Percentiles rank a stretch among this genome's conserved stretches.
These are phyloP conservation scores for Hycleus phaleratus DNA, from an alignment of 1,140 invertebrate genomes.

Conservation along the genomic window DNA sequence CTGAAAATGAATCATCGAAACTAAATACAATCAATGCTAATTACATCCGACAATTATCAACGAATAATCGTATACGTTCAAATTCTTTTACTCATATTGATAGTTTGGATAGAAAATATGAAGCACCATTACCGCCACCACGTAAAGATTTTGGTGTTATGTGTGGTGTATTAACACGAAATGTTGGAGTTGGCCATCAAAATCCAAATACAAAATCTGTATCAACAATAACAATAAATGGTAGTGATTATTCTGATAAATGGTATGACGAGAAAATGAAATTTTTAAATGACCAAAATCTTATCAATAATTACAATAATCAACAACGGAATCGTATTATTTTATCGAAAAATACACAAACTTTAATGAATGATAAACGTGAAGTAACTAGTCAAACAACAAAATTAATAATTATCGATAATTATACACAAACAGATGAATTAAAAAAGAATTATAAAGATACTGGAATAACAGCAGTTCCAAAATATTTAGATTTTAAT, in stretches of 20 bases:
- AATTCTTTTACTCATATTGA: constrained; percentile 26
- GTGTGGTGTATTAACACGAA: constrained; percentile 56
- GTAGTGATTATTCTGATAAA: constrained; percentile 28
- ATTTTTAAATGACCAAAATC: constrained; percentile 27
- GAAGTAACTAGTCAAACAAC: constrained; percentile 40
- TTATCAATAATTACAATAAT: constrained; percentile 29
- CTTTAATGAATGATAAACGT: constrained; percentile 28
- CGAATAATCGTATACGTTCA: constrained; percentile 23
- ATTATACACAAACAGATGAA: constrained; percentile 23
- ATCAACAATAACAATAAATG: constrained; percentile 28
- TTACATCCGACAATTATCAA: constrained; percentile 13
- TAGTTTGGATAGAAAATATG: constrained; percentile 20
- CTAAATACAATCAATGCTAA: constrained; percentile 42
- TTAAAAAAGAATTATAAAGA: constrained; percentile 25
- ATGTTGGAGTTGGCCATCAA: constrained; percentile 53
- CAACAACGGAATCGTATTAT: constrained; percentile 7
- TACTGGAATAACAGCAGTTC: constrained; percentile 41
- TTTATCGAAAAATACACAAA: constrained; percentile 34
- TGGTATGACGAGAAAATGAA: constrained; percentile 36
- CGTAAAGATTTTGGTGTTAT: constrained; percentile 59
- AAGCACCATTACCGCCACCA: constrained; percentile 22
- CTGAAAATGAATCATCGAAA: constrained; percentile 34
- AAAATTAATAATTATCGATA: constrained; percentile 13
- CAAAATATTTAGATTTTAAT: constrained; percentile 26
- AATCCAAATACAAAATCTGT: constrained; percentile 38